Evolutionary conservation across 2,113 vertebrate species (phyloP).

Genomic region (Chelonoidis abingdonii): DNA sequence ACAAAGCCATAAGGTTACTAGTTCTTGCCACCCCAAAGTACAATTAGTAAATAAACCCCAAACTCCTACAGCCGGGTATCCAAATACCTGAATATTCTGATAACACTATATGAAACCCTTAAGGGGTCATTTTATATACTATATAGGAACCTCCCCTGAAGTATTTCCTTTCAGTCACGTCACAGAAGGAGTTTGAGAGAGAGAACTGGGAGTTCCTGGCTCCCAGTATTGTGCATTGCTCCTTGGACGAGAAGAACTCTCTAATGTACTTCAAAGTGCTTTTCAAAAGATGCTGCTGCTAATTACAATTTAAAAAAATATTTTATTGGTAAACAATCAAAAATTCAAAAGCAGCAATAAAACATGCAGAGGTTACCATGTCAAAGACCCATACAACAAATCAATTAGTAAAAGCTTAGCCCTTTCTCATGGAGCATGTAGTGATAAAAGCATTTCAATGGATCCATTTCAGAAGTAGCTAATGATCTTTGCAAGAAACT

Average conservation of each 20-base stretch:
- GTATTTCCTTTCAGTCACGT: not conserved
- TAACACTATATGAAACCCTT: not conserved
- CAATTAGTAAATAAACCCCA: not conserved
- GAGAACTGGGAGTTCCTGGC: not conserved
- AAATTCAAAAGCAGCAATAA: not conserved
- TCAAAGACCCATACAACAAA: not conserved
- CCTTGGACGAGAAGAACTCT: fast-evolving
- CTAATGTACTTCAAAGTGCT: not conserved
- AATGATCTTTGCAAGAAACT: not conserved
- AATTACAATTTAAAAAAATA: not conserved
- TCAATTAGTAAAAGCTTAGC: not conserved
- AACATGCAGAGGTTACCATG: not conserved
- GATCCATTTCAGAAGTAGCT: not conserved
- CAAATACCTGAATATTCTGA: not conserved
- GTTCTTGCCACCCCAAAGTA: not conserved
- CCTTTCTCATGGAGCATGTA: not conserved
- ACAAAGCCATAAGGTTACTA: not conserved
- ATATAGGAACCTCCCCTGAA: not conserved
- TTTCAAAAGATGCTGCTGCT: not conserved
- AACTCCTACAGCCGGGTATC: not conserved
- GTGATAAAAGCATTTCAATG: not conserved
- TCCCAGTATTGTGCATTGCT: not conserved
- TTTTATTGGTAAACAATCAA: not conserved
- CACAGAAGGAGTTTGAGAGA: not conserved
- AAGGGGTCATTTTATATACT: not conserved